These are phyloP conservation scores for Craseonycteris thonglongyai DNA, from an alignment of 2,113 vertebrate species.

Conservation along the genomic window DNA sequence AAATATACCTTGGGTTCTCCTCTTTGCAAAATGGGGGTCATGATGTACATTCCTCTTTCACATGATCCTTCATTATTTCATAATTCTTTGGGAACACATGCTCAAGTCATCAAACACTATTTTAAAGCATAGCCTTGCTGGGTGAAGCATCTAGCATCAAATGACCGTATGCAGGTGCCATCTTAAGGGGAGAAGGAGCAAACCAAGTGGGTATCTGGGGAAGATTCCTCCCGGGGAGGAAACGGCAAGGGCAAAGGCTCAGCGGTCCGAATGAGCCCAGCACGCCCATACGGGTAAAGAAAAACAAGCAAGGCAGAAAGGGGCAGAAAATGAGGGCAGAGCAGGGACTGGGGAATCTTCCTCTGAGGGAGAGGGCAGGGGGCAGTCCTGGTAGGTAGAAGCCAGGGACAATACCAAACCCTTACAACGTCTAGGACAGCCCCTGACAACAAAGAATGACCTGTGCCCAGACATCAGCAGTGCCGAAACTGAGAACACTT, in stretches of 20 bases:
- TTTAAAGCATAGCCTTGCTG: neutral
- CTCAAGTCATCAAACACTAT: neutral
- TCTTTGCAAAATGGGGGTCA: neutral
- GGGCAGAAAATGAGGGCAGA: neutral
- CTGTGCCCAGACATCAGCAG: neutral
- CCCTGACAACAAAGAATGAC: neutral
- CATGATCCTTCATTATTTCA: neutral
- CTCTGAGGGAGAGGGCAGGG: neutral
- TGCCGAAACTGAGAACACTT: neutral
- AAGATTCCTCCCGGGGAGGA: neutral
- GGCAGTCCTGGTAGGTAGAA: accelerated
- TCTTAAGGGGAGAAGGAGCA: neutral
- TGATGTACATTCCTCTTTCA: neutral
- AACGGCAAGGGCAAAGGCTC: neutral
- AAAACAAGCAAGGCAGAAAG: neutral
- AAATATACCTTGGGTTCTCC: neutral
- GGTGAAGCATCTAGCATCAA: neutral
- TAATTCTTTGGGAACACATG: neutral
- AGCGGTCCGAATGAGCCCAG: neutral
- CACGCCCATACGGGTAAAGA: neutral
- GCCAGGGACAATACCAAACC: neutral
- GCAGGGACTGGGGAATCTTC: accelerated
- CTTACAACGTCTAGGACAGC: neutral
- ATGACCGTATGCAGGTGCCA: neutral
- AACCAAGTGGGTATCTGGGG: too few species aligned